Conservation (phyloP, 2,113 vertebrate species). For the Heterochromis multidens region DNA sequence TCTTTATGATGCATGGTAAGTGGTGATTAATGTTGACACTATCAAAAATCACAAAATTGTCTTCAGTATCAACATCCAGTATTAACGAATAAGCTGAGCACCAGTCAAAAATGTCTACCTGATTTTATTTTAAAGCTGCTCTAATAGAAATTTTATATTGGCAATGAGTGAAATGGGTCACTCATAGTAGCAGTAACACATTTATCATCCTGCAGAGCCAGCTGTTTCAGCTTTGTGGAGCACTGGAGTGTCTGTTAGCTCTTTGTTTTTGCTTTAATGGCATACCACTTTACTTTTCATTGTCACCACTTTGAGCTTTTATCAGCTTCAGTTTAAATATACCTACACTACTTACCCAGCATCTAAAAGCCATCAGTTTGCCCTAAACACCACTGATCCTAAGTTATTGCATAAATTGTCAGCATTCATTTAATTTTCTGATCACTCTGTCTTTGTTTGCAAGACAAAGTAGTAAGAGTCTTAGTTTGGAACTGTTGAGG, state of each 20-base stretch:
- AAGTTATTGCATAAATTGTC: neutral
- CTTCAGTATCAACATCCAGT: neutral
- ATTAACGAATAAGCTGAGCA: neutral
- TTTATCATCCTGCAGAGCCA: neutral
- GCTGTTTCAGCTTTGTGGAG: neutral
- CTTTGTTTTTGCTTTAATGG: neutral
- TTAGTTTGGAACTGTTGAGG: neutral
- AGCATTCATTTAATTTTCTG: neutral
- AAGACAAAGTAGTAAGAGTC: neutral
- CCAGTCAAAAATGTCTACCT: neutral
- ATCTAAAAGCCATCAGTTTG: neutral
- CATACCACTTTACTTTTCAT: neutral
- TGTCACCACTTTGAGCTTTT: neutral
- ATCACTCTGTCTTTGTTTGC: neutral
- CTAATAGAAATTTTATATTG: too few relatives aligned
- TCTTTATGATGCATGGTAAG: neutral
- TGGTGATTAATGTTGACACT: neutral
- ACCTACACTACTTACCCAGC: neutral
- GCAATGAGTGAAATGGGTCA: neutral
- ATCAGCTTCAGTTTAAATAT: neutral
- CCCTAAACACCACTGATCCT: neutral
- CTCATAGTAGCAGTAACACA: neutral
- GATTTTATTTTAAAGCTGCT: too few relatives aligned
- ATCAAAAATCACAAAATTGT: neutral
- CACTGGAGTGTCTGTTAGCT: neutral